Percentiles rank a stretch among this genome's conserved stretches.
phyloP scores from a whole-genome alignment of 2,888 invertebrate species.

The Spodoptera exigua region DNA sequence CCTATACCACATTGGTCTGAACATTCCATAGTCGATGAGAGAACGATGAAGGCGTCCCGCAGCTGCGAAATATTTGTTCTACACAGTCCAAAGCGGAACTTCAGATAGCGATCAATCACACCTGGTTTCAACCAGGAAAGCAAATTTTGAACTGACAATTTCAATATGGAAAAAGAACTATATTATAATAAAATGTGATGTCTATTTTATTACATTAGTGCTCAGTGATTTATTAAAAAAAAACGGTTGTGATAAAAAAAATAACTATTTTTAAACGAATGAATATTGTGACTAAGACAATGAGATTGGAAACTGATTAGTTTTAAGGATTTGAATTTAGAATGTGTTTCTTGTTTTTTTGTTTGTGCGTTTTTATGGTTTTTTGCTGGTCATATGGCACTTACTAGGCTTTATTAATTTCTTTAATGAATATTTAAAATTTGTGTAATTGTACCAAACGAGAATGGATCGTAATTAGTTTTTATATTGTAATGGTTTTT shows the following conservation, averaged over 20 bases:
- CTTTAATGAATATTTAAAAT: no score
- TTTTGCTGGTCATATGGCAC: no score
- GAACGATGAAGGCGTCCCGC: conserved; percentile 63
- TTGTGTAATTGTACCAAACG: no score
- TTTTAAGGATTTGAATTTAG: background rate
- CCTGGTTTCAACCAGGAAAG: conserved; percentile 45
- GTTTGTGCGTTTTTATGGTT: no score
- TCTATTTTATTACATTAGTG: conserved; percentile 6
- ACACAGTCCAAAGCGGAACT: conserved; percentile 61
- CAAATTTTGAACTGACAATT: conserved; percentile 21
- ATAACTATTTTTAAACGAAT: conserved; percentile 5
- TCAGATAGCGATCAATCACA: conserved; percentile 42
- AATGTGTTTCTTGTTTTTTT: background rate
- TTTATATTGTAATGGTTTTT: no score
- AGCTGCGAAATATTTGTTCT: conserved; percentile 77
- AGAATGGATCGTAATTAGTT: no score
- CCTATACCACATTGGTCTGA: conserved; percentile 72
- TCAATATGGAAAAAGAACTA: background rate
- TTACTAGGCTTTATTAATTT: no score
- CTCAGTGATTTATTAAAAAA: background rate
- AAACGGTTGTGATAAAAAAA: conserved; percentile 34
- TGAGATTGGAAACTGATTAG: conserved; percentile 38
- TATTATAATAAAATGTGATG: background rate
- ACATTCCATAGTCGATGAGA: conserved; percentile 58
- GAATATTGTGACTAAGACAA: conserved; percentile 8